phyloP scores from a whole-genome alignment of 2,888 invertebrate genomes.

The Seira musarum region DNA sequence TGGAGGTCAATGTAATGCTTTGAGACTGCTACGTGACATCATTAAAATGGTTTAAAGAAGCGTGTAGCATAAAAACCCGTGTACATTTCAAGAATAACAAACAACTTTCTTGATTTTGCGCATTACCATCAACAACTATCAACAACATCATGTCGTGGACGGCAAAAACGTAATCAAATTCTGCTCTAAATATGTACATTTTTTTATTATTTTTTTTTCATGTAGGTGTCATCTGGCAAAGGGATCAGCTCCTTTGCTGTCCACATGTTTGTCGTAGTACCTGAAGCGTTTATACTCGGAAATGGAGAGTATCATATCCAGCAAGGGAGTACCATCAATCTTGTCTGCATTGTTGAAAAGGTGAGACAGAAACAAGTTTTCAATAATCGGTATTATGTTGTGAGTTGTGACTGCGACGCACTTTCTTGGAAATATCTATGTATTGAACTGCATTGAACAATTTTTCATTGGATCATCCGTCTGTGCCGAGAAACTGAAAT shows the following conservation, averaged over 20 bases:
- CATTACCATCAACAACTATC: too few species aligned
- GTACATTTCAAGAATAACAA: background rate
- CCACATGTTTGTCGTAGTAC: conserved; percentile 72
- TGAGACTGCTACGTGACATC: conserved; percentile 33
- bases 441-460: too few species aligned
- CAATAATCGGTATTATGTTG: too few species aligned
- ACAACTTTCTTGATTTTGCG: background rate
- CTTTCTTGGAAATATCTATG: too few species aligned
- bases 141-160: too few species aligned
- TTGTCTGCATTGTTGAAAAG: conserved; percentile 93
- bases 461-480: too few species aligned
- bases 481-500: too few species aligned
- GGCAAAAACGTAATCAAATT: too few species aligned
- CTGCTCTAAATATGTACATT: background rate
- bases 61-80: background rate
- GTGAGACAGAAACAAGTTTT: too few species aligned
- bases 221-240: conserved; percentile 72
- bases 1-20: background rate
- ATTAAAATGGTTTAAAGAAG: conserved; percentile 23
- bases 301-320: conserved; percentile 73
- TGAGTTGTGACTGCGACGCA: too few species aligned
- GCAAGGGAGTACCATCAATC: conserved; percentile 85
- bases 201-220: conserved; percentile 36
- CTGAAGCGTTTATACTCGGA: conserved; percentile 73
- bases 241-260: conserved; percentile 73